Conservation (phyloP, 2,888 invertebrate genomes). For the Stomorhina lunata region DNA sequence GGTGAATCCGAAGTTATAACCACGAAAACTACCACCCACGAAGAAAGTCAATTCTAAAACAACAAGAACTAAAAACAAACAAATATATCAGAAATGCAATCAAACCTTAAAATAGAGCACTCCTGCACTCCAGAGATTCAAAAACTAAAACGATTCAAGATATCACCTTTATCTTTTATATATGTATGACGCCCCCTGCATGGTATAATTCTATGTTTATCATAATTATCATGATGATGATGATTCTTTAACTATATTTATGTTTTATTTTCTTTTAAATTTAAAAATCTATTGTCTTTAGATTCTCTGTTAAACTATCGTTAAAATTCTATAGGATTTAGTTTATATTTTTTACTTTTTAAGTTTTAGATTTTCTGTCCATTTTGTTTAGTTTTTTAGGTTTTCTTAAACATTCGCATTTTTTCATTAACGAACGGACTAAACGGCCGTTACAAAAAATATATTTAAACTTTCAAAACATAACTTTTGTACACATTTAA, state of each 20-base stretch:
- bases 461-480: not conserved
- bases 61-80: not conserved
- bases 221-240: not conserved
- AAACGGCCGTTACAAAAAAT: constrained; percentile 1
- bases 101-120: not conserved
- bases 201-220: constrained; percentile 15
- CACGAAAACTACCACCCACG: constrained; percentile 75
- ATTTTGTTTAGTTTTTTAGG: constrained; percentile 2
- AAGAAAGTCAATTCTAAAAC: constrained; percentile 79
- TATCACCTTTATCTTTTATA: not conserved
- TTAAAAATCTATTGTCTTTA: constrained; percentile 6
- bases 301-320: constrained; percentile 15
- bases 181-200: not conserved
- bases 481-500: constrained; percentile 15
- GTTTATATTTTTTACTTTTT: constrained; percentile 21
- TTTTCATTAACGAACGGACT: constrained; percentile 2
- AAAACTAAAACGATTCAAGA: not conserved
- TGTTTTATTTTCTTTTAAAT: too few species aligned
- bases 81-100: too few species aligned
- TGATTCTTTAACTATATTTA: not conserved
- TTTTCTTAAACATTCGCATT: not conserved
- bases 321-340: constrained; percentile 31
- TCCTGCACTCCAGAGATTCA: constrained; percentile 9
- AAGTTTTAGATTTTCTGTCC: constrained; percentile 11
- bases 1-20: constrained; percentile 77